These are phyloP conservation scores for Aspidiotus destructor DNA, from an alignment of 2,888 invertebrate species.

Conservation along the genomic window DNA sequence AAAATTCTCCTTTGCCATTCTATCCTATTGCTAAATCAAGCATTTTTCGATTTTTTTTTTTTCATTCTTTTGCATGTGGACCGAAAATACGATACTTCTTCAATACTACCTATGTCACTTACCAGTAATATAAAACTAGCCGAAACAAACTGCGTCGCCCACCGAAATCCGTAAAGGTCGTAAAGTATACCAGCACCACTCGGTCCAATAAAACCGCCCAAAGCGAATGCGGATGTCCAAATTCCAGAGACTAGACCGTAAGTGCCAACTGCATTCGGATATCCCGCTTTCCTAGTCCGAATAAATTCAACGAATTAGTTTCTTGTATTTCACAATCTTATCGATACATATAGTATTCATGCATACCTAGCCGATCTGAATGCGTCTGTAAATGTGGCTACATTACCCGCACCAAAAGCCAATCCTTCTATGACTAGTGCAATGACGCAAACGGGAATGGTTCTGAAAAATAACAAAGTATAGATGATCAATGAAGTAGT, in stretches of 20 bases:
- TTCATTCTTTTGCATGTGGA: too few relatives aligned
- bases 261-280: conserved; percentile 48
- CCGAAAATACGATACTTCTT: not conserved
- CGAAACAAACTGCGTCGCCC: conserved; percentile 42
- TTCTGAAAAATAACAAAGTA: conserved; percentile 35
- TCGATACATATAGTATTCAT: not conserved
- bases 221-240: conserved; percentile 48
- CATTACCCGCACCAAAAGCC: conserved; percentile 46
- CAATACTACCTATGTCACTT: conserved; percentile 35
- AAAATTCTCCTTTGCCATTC: too few relatives aligned
- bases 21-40: too few relatives aligned
- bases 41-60: too few relatives aligned
- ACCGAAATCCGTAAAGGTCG: conserved; percentile 42
- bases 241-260: conserved; percentile 50
- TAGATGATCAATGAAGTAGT: not conserved
- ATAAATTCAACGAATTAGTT: too few relatives aligned
- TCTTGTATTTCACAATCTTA: not conserved
- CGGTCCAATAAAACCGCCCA: conserved; percentile 46
- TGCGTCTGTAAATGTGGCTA: conserved; percentile 47
- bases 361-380: conserved; percentile 45
- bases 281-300: conserved; percentile 40
- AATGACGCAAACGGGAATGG: conserved; percentile 39
- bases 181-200: conserved; percentile 42
- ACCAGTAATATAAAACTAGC: conserved; percentile 41
- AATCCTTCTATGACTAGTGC: conserved; percentile 45